Conservation (phyloP, 2,888 invertebrate species). For the Epinotia bilunana region DNA sequence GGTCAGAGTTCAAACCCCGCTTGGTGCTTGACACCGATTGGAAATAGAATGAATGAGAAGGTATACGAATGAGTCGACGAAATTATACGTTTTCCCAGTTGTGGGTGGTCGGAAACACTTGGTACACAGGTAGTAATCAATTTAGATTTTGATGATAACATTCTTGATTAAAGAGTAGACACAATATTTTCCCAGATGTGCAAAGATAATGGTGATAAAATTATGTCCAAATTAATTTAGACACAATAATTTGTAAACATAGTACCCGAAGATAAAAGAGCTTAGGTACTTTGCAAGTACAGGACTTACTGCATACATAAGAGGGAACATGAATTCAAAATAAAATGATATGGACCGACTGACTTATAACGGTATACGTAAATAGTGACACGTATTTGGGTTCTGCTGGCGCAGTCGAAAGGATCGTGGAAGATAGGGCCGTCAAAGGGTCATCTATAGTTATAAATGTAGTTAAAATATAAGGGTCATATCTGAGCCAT, state of each 20-base stretch:
- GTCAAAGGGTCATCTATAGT: no score
- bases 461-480: no score
- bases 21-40: slow-evolving; percentile 29
- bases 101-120: slow-evolving; percentile 16
- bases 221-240: no score
- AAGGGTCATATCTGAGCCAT: no score
- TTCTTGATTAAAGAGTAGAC: background rate
- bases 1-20: slow-evolving; percentile 25
- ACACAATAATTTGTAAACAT: no score
- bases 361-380: background rate
- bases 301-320: background rate
- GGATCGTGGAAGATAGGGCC: no score
- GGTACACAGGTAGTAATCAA: background rate
- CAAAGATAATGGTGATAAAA: no score
- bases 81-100: slow-evolving; percentile 28
- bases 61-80: slow-evolving; percentile 18
- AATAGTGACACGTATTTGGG: background rate
- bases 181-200: background rate
- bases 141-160: background rate
- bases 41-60: slow-evolving; percentile 23
- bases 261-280: no score
- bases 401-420: no score
- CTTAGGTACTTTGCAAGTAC: background rate
- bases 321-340: background rate
- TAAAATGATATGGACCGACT: background rate